phyloP scores from a whole-genome alignment of 2,888 invertebrate genomes.

The Drosophila parthenogenetica region DNA sequence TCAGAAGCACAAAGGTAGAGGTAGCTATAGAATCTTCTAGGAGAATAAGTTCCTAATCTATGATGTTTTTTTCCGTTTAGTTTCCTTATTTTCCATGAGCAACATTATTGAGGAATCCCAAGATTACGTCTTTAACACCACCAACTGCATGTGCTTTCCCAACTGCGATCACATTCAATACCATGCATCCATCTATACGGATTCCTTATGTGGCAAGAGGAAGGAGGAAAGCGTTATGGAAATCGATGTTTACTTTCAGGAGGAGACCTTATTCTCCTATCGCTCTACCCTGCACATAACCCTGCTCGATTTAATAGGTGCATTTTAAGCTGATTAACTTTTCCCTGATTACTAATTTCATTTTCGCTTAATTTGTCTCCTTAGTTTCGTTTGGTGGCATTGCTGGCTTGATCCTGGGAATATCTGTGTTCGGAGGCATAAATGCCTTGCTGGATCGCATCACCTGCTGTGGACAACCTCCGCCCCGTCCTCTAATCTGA shows the following conservation, averaged over 20 bases:
- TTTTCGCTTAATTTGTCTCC: not conserved
- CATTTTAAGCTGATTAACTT: conserved; percentile 1
- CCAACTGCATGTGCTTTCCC: conserved; percentile 71
- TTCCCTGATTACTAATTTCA: not conserved
- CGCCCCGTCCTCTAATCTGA: conserved; percentile 10
- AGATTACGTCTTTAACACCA: conserved; percentile 51
- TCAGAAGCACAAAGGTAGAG: conserved; percentile 41
- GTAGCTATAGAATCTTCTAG: accelerated
- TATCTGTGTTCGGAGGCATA: conserved; percentile 69
- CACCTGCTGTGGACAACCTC: conserved; percentile 35
- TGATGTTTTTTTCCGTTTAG: conserved; percentile 25
- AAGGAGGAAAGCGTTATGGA: conserved; percentile 33
- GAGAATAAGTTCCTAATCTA: too few relatives aligned
- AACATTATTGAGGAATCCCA: conserved; percentile 68
- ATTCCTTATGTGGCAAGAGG: conserved; percentile 19
- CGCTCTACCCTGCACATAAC: conserved; percentile 69
- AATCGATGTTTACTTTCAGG: conserved; percentile 67
- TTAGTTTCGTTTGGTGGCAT: conserved; percentile 76
- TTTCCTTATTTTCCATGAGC: conserved; percentile 60
- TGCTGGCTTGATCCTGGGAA: conserved; percentile 70
- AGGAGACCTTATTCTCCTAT: conserved; percentile 75
- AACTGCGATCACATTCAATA: conserved; percentile 72
- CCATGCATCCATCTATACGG: conserved; percentile 60
- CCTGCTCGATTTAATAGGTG: conserved; percentile 73
- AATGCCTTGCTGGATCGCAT: conserved; percentile 60